Evolutionary conservation across 2,113 vertebrate species (phyloP), one percentile per base, ranked within the genome.

Genomic region (Larimichthys polyactis): DNA sequence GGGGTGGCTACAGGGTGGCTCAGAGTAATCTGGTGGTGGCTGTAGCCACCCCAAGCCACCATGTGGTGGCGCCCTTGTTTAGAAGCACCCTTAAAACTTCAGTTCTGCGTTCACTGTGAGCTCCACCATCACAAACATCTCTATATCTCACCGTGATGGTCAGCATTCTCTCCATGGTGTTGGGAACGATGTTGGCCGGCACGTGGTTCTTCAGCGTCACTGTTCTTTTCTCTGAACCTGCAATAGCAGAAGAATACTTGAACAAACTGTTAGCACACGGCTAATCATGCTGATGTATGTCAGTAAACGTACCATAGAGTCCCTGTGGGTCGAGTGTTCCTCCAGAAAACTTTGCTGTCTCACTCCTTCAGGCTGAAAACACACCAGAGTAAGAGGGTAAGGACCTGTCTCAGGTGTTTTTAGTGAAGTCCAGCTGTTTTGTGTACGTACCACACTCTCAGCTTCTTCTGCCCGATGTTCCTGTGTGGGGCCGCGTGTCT

Each of bases 351-450:
- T 65, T 74, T 75, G 98, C 97, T 46, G 46, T 95, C 85, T 76
- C 71, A 97, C 43, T 0, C 98, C 98, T 94, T 99, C 98, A 75
- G 98, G 96, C 98, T 99, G 94, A 74, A 94, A 89, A 81, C 67
- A 89, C 22, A 65, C 7, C 29, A 74, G 32, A 2, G 4, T 16
- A 10, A 6, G 12, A 44, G n/a, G n/a, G 1, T 40, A 0, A 57
- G 6, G 55, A 24, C 9, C n/a, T n/a, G 52, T 22, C 9, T 54
- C 51, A 54, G 19, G 19, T 20, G 44, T 11, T 44, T n/a, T 32
- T 32, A 32, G 29, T 32, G 4, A 32, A 32, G 5, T 32, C 29
- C 58, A 32, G 27, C 40, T 64, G 36, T 64, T 44, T n/a, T 44
- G 44, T 46, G 44, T 14, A 32, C 80, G 1, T 52, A 99, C 98